phyloP scores from a whole-genome alignment of 2,113 vertebrate genomes.

The Numida meleagris region DNA sequence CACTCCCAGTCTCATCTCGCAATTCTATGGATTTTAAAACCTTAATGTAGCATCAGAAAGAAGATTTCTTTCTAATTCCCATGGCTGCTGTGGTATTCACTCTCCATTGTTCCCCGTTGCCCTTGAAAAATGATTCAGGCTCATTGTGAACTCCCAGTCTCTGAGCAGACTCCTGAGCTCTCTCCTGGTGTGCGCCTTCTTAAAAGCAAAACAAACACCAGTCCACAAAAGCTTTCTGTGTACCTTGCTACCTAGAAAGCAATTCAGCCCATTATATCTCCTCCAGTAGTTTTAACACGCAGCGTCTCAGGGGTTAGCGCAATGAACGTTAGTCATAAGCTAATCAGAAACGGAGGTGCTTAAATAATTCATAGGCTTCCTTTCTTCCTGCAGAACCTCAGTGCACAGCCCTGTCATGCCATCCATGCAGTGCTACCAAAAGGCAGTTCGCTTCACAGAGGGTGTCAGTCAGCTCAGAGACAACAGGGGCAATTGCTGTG shows the following conservation, averaged over 20 bases:
- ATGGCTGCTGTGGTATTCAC: neutral
- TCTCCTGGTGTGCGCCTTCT: slow-evolving; percentile 7
- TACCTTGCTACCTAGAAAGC: slow-evolving; percentile 63
- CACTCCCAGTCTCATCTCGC: neutral
- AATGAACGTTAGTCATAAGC: slow-evolving; percentile 35
- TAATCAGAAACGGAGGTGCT: slow-evolving; percentile 52
- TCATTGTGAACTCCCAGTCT: neutral
- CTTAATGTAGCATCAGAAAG: slow-evolving; percentile 10
- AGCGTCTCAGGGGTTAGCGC: neutral
- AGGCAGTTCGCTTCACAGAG: slow-evolving; percentile 20
- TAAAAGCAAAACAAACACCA: slow-evolving; percentile 59
- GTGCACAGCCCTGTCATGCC: neutral
- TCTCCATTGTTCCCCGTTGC: neutral
- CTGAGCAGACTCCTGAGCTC: neutral
- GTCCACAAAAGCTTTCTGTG: slow-evolving; percentile 48
- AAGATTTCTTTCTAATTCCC: slow-evolving; percentile 22
- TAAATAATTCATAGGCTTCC: slow-evolving; percentile 59
- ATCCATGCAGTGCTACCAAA: neutral
- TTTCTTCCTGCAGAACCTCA: neutral
- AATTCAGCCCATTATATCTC: slow-evolving; percentile 59
- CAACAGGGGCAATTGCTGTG: neutral
- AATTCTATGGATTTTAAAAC: slow-evolving; percentile 28
- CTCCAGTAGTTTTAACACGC: neutral
- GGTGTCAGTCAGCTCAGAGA: neutral
- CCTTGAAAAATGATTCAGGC: neutral